Evolutionary conservation across 2,797 vertebrate genomes (phyloP).

Genomic region (Pelodytes ibericus): DNA sequence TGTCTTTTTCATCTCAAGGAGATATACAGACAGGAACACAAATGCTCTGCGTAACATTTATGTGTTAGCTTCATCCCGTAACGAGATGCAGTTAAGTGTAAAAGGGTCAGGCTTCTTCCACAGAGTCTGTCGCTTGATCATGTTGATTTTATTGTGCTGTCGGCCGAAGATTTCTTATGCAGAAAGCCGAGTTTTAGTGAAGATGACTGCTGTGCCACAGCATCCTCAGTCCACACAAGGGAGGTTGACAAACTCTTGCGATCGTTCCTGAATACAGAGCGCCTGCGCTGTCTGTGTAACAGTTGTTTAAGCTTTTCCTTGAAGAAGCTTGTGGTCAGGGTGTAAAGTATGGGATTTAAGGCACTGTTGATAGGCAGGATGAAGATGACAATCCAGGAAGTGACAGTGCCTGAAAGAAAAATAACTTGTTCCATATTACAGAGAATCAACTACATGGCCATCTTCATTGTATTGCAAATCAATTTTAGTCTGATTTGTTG

Average conservation of each 20-base stretch:
- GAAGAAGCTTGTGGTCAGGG: slow-evolving; percentile 81
- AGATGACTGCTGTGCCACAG: slow-evolving; percentile 57
- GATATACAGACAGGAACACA: slow-evolving; percentile 7
- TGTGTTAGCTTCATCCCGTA: slow-evolving; percentile 23
- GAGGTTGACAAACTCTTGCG: slow-evolving; percentile 75
- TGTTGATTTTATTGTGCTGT: slow-evolving; percentile 51
- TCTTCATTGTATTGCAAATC: no score
- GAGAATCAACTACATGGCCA: no score
- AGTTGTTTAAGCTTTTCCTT: slow-evolving; percentile 81
- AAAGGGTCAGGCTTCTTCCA: slow-evolving; percentile 11
- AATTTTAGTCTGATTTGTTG: no score
- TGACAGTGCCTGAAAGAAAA: slow-evolving; percentile 70
- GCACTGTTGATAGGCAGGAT: slow-evolving; percentile 83
- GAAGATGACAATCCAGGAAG: slow-evolving; percentile 81
- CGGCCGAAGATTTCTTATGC: slow-evolving; percentile 64
- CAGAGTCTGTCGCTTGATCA: slow-evolving; percentile 17
- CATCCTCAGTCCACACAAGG: slow-evolving; percentile 67
- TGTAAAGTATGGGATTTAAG: slow-evolving; percentile 81
- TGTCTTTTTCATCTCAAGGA: slow-evolving; percentile 41
- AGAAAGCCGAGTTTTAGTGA: slow-evolving; percentile 65
- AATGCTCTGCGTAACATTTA: slow-evolving; percentile 28
- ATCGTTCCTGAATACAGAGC: slow-evolving; percentile 68
- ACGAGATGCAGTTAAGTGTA: slow-evolving; percentile 43
- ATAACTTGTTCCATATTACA: no score
- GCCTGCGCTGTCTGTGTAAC: slow-evolving; percentile 74